These are phyloP conservation scores for Emmelina monodactyla DNA, from an alignment of 2,888 invertebrate species.

Conservation along the genomic window DNA sequence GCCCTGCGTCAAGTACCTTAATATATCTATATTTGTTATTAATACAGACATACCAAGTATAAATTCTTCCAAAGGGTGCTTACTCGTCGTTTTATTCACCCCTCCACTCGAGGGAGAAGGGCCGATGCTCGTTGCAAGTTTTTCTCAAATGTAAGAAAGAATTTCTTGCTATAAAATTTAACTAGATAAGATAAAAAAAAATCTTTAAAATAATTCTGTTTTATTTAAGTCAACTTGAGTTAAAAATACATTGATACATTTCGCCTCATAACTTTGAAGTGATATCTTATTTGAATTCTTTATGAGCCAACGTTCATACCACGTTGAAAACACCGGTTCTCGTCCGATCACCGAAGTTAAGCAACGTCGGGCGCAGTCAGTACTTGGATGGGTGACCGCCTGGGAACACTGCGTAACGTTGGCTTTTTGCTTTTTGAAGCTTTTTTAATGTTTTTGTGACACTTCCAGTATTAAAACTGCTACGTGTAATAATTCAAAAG, in stretches of 20 bases:
- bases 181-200: too few relatives aligned
- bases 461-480: background rate
- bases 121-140: conserved; percentile 55
- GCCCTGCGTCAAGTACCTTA: too few relatives aligned
- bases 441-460: background rate
- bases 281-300: too few relatives aligned
- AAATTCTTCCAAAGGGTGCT: conserved; percentile 24
- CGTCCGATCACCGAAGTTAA: conserved; percentile 41
- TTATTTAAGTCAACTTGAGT: too few relatives aligned
- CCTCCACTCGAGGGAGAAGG: conserved; percentile 41
- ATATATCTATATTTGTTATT: background rate
- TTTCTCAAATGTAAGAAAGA: conserved; percentile 33
- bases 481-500: background rate
- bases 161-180: too few relatives aligned
- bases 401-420: conserved; percentile 30
- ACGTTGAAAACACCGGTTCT: conserved; percentile 40
- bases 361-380: conserved; percentile 36
- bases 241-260: too few relatives aligned
- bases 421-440: background rate
- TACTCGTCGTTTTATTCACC: conserved; percentile 37
- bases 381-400: conserved; percentile 41
- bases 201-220: too few relatives aligned
- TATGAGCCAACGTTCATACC: conserved; percentile 40
- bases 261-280: too few relatives aligned
- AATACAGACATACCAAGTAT: conserved; percentile 5